phyloP scores from a whole-genome alignment of 2,888 invertebrate species.

The Eilema caniola region DNA sequence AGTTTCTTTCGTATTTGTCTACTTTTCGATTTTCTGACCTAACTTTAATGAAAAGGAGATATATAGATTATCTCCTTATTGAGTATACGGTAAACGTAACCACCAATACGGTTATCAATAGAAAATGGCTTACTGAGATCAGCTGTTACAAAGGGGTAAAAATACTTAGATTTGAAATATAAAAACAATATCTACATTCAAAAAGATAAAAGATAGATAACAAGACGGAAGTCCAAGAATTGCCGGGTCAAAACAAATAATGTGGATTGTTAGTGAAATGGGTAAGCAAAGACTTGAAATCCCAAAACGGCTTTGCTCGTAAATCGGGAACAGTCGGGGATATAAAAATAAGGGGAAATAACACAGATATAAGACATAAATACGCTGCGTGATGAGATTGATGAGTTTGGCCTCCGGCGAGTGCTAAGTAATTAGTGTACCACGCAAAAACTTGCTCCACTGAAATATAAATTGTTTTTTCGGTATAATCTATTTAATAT shows the following conservation, averaged over 20 bases:
- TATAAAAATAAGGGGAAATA: conserved; percentile 38
- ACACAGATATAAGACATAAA: conserved; percentile 36
- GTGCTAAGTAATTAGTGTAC: conserved; percentile 42
- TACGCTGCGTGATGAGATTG: conserved; percentile 37
- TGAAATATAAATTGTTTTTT: conserved; percentile 26
- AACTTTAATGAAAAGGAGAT: background rate
- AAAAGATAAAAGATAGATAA: conserved; percentile 44
- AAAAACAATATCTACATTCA: conserved; percentile 18
- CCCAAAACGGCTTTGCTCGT: conserved; percentile 51
- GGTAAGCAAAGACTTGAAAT: conserved; percentile 55
- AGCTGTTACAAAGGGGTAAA: background rate
- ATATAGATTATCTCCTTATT: background rate
- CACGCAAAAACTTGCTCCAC: conserved; percentile 27
- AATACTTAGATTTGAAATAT: background rate
- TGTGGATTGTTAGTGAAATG: conserved; percentile 53
- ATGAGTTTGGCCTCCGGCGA: conserved; percentile 39
- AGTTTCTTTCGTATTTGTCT: background rate
- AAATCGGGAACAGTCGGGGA: conserved; percentile 42
- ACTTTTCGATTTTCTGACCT: background rate
- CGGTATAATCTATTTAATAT: conserved; percentile 2
- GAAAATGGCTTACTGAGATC: background rate
- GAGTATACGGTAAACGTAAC: background rate
- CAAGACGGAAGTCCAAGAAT: conserved; percentile 42
- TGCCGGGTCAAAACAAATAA: conserved; percentile 54
- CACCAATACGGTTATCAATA: background rate